Evolutionary conservation across 2,113 vertebrate genomes (phyloP).

Genomic region (Girardinichthys multiradiatus): DNA sequence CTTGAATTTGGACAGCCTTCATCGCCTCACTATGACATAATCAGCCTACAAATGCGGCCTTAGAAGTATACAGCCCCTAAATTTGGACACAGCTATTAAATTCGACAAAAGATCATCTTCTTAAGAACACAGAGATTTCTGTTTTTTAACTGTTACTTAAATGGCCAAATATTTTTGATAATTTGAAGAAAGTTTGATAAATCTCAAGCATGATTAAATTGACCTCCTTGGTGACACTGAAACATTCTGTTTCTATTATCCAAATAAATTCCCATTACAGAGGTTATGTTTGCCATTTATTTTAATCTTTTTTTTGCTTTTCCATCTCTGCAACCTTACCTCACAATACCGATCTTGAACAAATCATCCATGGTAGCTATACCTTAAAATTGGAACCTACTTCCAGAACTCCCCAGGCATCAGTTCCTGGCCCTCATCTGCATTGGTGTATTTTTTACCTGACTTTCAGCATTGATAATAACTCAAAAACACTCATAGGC

Average conservation of each 20-base stretch:
- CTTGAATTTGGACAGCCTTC: no score
- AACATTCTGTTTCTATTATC: not conserved
- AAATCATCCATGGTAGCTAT: constrained; percentile 26
- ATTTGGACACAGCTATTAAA: no score
- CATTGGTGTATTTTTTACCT: constrained; percentile 30
- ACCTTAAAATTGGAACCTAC: not conserved
- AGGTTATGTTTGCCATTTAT: not conserved
- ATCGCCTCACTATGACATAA: no score
- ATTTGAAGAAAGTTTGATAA: not conserved
- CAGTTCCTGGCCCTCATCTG: constrained; percentile 4
- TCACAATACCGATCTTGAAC: not conserved
- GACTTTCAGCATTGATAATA: constrained; percentile 28
- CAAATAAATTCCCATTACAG: constrained; percentile 2
- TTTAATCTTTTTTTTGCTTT: not conserved
- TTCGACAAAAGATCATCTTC: not conserved
- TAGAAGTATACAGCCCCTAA: no score
- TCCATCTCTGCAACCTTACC: not conserved
- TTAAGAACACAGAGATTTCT: no score
- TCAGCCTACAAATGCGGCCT: no score
- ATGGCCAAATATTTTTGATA: not conserved
- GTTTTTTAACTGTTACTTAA: not conserved
- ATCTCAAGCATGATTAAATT: constrained; percentile 4
- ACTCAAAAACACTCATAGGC: constrained; percentile 20
- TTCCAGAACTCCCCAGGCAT: constrained; percentile 18
- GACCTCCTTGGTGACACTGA: not conserved